Evolutionary conservation across 1,140 invertebrate genomes (phyloP).

Genomic region (Teleogryllus occipitalis): DNA sequence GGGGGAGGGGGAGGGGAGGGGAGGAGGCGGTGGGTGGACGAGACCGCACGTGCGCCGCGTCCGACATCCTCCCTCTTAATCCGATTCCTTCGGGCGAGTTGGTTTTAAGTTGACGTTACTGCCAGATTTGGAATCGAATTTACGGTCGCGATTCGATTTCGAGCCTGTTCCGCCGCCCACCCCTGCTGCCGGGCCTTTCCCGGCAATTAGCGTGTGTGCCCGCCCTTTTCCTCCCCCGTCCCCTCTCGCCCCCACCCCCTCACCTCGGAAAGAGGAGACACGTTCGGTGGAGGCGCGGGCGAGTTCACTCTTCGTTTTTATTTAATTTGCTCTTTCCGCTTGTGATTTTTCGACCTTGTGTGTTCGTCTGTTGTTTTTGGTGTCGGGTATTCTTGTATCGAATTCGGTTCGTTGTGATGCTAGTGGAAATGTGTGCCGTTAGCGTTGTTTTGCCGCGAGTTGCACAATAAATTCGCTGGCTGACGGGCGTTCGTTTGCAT

Average conservation of each 20-base stretch:
- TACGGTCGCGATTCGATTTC: neutral
- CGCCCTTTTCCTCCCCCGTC: neutral
- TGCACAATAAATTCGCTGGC: too few species aligned
- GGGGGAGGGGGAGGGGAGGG: neutral
- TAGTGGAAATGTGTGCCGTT: too few species aligned
- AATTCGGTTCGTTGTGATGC: too few species aligned
- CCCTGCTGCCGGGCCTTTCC: neutral
- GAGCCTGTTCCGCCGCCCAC: neutral
- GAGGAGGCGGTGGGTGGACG: neutral
- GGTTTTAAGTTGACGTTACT: conserved; percentile 4
- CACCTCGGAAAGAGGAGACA: too few species aligned
- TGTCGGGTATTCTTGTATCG: too few species aligned
- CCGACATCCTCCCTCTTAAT: neutral
- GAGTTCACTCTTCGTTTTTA: neutral
- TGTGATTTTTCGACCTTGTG: neutral
- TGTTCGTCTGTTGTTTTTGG: neutral
- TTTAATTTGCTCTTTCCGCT: neutral
- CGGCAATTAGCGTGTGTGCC: neutral
- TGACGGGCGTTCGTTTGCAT: too few species aligned
- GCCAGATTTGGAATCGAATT: neutral
- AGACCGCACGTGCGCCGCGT: neutral
- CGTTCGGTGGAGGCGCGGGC: neutral
- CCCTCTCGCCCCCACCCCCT: neutral
- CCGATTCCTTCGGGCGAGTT: neutral
- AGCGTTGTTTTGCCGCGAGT: too few species aligned